Evolutionary conservation across 2,113 vertebrate genomes (phyloP).

Genomic region (Otus sunia): DNA sequence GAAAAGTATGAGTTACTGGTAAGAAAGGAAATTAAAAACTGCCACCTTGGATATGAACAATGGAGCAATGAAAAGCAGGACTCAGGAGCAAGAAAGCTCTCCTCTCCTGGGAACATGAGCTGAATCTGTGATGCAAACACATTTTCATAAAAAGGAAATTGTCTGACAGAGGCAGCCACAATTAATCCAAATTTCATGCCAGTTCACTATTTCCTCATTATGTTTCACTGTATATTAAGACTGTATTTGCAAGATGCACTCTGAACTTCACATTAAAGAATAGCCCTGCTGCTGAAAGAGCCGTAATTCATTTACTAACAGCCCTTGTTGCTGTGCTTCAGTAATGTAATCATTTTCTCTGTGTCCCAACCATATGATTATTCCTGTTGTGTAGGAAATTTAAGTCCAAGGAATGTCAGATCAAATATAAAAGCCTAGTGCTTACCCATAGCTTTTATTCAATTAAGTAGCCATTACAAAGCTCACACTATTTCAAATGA

Average conservation of each 20-base stretch:
- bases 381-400: constrained; percentile 29
- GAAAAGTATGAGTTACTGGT: background rate
- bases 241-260: background rate
- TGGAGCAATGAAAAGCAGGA: background rate
- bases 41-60: background rate
- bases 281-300: background rate
- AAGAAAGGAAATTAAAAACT: constrained; percentile 21
- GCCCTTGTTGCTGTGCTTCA: background rate
- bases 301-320: constrained; percentile 28
- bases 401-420: constrained; percentile 36
- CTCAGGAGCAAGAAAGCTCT: background rate
- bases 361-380: constrained; percentile 12
- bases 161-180: background rate
- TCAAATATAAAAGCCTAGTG: constrained; percentile 23
- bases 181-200: background rate
- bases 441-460: constrained; percentile 34
- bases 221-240: background rate
- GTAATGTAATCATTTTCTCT: background rate
- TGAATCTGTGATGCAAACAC: background rate
- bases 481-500: constrained; percentile 51
- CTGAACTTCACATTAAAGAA: constrained; percentile 5
- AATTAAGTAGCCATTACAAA: constrained; percentile 56
- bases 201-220: background rate
- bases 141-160: background rate
- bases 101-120: background rate